These are phyloP conservation scores for Rhaphigaster nebulosa DNA, from an alignment of 2,888 invertebrate genomes.

Conservation along the genomic window DNA sequence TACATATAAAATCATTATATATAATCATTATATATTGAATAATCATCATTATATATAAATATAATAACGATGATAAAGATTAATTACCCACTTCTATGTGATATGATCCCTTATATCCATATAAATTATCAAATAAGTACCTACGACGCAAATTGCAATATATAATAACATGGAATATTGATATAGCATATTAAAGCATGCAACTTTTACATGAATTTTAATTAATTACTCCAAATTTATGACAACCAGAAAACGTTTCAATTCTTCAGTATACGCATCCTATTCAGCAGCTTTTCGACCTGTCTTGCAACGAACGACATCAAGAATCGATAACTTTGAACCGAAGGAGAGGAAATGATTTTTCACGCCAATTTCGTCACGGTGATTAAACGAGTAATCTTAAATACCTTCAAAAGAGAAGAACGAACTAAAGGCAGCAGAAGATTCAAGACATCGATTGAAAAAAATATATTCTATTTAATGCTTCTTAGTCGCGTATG, in stretches of 20 bases:
- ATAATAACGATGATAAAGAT: neutral
- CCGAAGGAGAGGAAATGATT: slow-evolving; percentile 21
- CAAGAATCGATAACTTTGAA: slow-evolving; percentile 12
- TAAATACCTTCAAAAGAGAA: slow-evolving; percentile 27
- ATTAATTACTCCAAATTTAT: no score
- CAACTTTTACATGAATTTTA: no score
- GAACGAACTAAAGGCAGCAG: neutral
- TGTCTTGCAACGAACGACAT: neutral
- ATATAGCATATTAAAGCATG: neutral
- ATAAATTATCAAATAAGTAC: neutral
- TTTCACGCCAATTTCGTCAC: slow-evolving; percentile 23
- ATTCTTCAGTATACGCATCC: no score
- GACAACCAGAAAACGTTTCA: no score
- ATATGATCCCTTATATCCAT: neutral
- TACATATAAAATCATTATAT: no score
- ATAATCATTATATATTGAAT: no score
- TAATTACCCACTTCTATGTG: neutral
- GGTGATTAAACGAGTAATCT: neutral
- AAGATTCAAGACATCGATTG: neutral
- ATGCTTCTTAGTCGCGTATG: neutral
- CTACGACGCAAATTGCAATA: neutral
- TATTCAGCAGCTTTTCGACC: neutral
- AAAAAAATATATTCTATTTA: neutral
- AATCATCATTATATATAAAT: no score
- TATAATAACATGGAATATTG: neutral